Conservation (phyloP, 2,113 vertebrate genomes). For the Galemys pyrenaicus region DNA sequence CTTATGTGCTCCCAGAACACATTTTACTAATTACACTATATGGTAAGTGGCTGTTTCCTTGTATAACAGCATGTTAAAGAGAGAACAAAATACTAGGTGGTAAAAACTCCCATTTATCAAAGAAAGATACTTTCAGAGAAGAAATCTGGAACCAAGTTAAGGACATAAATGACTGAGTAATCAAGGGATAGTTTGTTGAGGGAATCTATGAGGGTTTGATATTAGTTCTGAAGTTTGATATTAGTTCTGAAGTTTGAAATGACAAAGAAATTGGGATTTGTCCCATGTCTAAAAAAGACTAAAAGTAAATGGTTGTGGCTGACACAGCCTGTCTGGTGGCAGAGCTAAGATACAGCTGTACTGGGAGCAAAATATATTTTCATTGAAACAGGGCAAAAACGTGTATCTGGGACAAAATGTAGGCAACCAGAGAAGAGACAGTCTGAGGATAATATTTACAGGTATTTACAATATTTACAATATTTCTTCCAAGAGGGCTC, state of each 20-base stretch:
- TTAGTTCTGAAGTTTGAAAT: neutral
- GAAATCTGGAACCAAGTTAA: neutral
- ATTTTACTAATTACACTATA: slow-evolving; percentile 50
- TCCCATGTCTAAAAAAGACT: neutral
- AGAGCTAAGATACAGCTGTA: slow-evolving; percentile 14
- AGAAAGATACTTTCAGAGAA: neutral
- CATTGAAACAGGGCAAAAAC: slow-evolving; percentile 19
- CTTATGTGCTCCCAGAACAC: slow-evolving; percentile 39
- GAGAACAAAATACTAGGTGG: neutral
- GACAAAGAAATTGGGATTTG: neutral
- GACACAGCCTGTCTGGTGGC: neutral
- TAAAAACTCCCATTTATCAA: neutral
- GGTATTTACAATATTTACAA: too few relatives aligned
- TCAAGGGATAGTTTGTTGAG: neutral
- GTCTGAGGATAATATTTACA: neutral
- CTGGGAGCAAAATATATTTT: slow-evolving; percentile 43
- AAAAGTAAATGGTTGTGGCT: neutral
- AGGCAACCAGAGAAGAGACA: neutral
- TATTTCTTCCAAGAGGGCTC: neutral
- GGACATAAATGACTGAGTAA: neutral
- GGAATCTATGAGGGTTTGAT: neutral
- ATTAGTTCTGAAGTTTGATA: neutral
- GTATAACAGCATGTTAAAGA: neutral
- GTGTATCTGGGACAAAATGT: neutral
- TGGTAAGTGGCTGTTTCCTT: slow-evolving; percentile 14